These are phyloP conservation scores for Troides oblongomaculatus DNA, from an alignment of 2,888 invertebrate genomes.

Conservation along the genomic window DNA sequence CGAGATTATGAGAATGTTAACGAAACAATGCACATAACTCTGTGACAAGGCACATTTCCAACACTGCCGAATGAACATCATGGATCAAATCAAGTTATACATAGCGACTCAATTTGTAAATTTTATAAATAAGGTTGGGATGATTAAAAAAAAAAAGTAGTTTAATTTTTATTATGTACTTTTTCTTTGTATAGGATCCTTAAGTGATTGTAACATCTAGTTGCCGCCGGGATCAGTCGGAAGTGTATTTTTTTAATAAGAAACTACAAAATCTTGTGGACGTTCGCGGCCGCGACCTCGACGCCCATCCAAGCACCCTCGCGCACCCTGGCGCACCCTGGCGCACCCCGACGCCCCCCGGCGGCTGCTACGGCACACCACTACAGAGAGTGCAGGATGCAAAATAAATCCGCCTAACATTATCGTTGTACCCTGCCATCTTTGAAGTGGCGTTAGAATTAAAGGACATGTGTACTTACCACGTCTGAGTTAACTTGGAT, in stretches of 20 bases:
- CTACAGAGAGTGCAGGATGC: constrained; percentile 73
- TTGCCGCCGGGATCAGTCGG: constrained; percentile 45
- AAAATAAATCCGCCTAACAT: constrained; percentile 78
- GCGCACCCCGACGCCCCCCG: neutral
- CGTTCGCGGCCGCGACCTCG: too few relatives aligned
- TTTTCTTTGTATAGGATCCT: constrained; percentile 74
- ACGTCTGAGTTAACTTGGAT: constrained; percentile 63
- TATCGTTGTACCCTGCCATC: constrained; percentile 73
- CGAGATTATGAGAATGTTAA: constrained; percentile 53
- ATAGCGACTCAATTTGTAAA: constrained; percentile 68
- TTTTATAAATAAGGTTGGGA: constrained; percentile 73
- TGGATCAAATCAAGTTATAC: constrained; percentile 46
- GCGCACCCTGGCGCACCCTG: neutral
- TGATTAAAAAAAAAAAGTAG: constrained; percentile 66
- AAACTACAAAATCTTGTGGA: too few relatives aligned
- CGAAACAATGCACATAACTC: constrained; percentile 48
- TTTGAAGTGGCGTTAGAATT: constrained; percentile 67
- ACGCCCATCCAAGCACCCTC: too few relatives aligned
- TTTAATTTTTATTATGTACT: constrained; percentile 67
- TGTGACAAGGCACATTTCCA: constrained; percentile 81
- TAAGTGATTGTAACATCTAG: constrained; percentile 61
- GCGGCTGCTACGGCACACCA: constrained; percentile 38
- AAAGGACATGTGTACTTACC: constrained; percentile 67
- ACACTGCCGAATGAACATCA: constrained; percentile 74
- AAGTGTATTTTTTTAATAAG: constrained; percentile 37